Evolutionary conservation across 2,113 vertebrate species (phyloP).

Genomic region (Elanus axillaris): DNA sequence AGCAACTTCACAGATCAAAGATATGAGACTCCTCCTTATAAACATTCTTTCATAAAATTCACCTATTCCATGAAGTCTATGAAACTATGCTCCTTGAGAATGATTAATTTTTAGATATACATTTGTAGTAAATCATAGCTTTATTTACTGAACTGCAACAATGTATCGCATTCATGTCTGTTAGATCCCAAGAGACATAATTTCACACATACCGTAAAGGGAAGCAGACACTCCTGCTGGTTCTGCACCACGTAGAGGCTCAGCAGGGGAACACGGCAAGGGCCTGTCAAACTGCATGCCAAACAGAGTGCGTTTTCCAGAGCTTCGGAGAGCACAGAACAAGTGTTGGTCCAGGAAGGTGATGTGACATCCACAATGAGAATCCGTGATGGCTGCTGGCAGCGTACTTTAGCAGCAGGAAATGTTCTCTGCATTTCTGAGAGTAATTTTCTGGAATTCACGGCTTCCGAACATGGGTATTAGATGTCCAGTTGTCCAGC

Average conservation of each 20-base stretch:
- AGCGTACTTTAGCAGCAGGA: neutral
- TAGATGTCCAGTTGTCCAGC: neutral
- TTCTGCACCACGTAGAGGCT: conserved; percentile 84
- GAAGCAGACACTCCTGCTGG: conserved; percentile 89
- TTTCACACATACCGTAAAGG: conserved; percentile 82
- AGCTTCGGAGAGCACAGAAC: conserved; percentile 79
- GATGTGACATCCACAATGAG: conserved; percentile 82
- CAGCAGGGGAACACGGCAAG: conserved; percentile 83
- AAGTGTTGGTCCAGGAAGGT: conserved; percentile 80
- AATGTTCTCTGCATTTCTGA: neutral
- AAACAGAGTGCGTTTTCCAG: conserved; percentile 86
- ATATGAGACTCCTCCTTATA: neutral
- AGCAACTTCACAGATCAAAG: neutral
- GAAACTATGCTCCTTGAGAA: neutral
- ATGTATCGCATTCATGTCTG: neutral
- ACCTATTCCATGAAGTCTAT: neutral
- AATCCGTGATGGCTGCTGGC: conserved; percentile 76
- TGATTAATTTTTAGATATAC: accelerated
- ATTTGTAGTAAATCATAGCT: neutral
- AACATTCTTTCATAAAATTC: neutral
- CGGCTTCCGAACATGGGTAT: neutral
- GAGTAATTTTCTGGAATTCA: conserved; percentile 39
- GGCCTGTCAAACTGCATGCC: conserved; percentile 80
- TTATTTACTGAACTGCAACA: neutral
- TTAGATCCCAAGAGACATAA: neutral